Base-by-base conservation (phyloP, 2,113 vertebrate genomes). In the Malurus cyaneus region DNA sequence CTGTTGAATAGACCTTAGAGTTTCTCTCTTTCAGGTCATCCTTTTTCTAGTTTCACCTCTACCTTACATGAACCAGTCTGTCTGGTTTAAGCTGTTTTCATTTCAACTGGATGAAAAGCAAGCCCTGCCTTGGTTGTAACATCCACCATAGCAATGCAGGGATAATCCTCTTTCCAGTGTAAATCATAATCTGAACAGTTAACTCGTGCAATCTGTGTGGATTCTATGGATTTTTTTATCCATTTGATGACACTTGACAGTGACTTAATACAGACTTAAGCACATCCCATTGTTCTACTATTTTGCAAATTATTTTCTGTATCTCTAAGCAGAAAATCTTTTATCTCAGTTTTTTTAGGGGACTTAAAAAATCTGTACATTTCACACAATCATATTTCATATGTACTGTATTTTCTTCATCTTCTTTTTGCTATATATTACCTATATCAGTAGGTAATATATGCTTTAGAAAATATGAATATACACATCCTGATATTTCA, bases 121-220 rank as follows among this genome's bases (percentile, higher is more conserved):
- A 23, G 17, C 77, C 17, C 39, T 76, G 62, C 41, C 86, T 88
- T 91, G 74, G 92, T 92, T 97, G 93, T 89, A 78, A 39, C 18
- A 65, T 47, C n/a, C 86, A 64, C 72, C 71, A 92, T 59, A 94
- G 36, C 46, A 90, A 41, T 93, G 31, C 64, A 70, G 64, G 41
- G 60, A 91, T 97, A 97, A 97, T 96, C 62, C 44, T 93, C 80
- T 83, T 96, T 94, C 44, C 62, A 88, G 50, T 69, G 79, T 76
- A 97, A 96, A 96, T 95, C 66, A 95, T 92, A 96, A 96, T 88
- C 81, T 79, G 89, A 94, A 88, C 39, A 47, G 82, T 95, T 97
- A 93, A 96, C 60, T 90, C 64, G 5, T 93, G 67, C 81, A 96
- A 65, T 78, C 92, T 89, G 64, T 74, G 73, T 90, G 72, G 89